These are phyloP conservation scores for Spialia ferax DNA, from an alignment of 2,888 invertebrate species.

Conservation along the genomic window DNA sequence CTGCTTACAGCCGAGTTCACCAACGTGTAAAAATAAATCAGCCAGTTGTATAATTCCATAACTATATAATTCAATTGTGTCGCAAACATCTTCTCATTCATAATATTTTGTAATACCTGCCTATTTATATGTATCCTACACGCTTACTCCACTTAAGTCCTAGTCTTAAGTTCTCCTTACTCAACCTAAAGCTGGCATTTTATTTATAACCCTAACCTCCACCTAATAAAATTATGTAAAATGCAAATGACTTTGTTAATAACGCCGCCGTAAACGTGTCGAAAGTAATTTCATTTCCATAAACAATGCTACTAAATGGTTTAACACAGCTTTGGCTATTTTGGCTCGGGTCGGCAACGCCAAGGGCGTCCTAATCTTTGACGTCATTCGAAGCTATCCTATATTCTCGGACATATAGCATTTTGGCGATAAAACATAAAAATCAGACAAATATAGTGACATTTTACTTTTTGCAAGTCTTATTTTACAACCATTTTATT, in stretches of 20 bases:
- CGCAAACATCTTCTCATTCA: no score
- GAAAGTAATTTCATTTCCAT: constrained; percentile 22
- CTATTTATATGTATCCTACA: background rate
- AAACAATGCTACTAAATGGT: constrained; percentile 10
- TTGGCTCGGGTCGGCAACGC: constrained; percentile 4
- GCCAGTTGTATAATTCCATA: no score
- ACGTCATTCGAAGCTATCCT: constrained; percentile 11
- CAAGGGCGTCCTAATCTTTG: constrained; percentile 12
- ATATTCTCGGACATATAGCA: background rate
- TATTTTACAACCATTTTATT: no score
- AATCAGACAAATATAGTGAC: no score
- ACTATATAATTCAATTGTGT: no score
- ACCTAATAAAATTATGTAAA: background rate
- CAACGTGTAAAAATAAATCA: no score
- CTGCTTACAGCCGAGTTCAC: no score
- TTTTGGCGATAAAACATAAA: background rate
- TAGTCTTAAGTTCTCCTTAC: no score
- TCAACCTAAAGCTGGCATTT: background rate
- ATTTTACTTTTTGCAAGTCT: no score
- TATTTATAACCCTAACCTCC: background rate
- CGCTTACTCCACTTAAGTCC: background rate
- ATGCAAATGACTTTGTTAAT: background rate
- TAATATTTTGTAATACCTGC: no score
- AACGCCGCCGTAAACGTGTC: background rate
- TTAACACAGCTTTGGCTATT: background rate